Evolutionary conservation across 2,888 invertebrate species (phyloP), one percentile per base, ranked within the genome.

Genomic region (Pherbina coryleti): DNA sequence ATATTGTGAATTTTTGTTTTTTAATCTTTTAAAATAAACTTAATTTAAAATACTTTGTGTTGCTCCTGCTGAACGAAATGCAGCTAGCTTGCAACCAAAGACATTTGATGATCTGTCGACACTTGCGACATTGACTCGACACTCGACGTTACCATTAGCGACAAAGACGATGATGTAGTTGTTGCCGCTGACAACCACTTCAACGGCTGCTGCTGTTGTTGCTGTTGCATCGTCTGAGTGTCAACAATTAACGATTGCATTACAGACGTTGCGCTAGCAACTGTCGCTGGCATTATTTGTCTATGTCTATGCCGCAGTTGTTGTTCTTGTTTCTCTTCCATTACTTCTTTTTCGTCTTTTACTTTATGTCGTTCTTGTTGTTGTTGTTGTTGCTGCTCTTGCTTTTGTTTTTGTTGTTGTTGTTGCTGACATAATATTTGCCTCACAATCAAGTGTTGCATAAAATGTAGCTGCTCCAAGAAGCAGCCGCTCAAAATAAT

Each of bases 31-130:
- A 79, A 82, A 79, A 83, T 83, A 73, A 82, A 62, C 71, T 62
- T 62, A 55, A 75, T 37, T 66, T 75, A 75, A 75, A 66, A 53
- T 55, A 75, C 11, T 75, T 28, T 53, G 22, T 57, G 19, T 34
- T 71, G 60, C 14, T 62, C 37, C n/a, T 57, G 69, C 60, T 31
- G 19, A 11, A 78, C 81, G 82, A 83, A 86, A 82, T 84, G 82
- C 79, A 86, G 86, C 87, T 86, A 86, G 85, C 86, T 87, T 78
- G 82, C 81, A 83, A 81, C 76, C 79, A 85, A 75, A 75, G 49
- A 37, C 17, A 34, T 66, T 44, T 67, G 67, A 64, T 49, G 67
- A 60, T 28, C 66, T 74, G 78, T 74, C 72, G 75, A 67, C 67
- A 57, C 67, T 28, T 73, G 69, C 19, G 76, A 66, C 51, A 44